Conservation (phyloP, 2,797 vertebrate species). For the Furcifer pardalis region DNA sequence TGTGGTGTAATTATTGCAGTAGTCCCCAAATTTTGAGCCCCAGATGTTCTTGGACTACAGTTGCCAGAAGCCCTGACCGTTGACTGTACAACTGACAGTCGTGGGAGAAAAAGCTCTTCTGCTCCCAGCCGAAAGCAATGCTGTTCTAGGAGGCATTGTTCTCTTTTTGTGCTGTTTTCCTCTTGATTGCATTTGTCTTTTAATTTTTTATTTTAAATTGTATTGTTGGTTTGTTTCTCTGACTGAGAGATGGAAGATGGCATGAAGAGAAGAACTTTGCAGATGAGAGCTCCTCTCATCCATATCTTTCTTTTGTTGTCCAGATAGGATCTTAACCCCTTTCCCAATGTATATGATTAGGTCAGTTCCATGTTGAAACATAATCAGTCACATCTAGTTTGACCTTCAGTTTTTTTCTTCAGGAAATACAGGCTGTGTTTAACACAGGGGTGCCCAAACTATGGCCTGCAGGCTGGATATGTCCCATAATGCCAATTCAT, state of each 20-base stretch:
- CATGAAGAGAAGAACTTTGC: not conserved
- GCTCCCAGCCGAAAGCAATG: not conserved
- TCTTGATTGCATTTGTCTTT: no score
- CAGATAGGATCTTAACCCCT: not conserved
- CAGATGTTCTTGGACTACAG: no score
- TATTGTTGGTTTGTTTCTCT: no score
- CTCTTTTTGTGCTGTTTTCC: no score
- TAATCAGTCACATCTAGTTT: not conserved
- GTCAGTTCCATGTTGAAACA: not conserved
- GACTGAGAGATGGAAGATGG: not conserved
- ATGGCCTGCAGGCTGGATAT: no score
- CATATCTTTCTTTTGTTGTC: not conserved
- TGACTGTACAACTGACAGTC: no score
- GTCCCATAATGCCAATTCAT: no score
- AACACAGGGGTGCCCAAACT: no score
- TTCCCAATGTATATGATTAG: not conserved
- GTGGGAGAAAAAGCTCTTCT: not conserved
- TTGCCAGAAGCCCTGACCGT: no score
- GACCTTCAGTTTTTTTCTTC: not conserved
- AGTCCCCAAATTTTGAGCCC: no score
- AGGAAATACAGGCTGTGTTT: no score
- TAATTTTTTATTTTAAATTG: no score
- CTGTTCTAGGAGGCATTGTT: not conserved
- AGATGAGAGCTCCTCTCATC: not conserved
- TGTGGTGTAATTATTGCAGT: not conserved